These are phyloP conservation scores for Alouatta palliata DNA, from an alignment of 2,113 vertebrate species.

Conservation along the genomic window DNA sequence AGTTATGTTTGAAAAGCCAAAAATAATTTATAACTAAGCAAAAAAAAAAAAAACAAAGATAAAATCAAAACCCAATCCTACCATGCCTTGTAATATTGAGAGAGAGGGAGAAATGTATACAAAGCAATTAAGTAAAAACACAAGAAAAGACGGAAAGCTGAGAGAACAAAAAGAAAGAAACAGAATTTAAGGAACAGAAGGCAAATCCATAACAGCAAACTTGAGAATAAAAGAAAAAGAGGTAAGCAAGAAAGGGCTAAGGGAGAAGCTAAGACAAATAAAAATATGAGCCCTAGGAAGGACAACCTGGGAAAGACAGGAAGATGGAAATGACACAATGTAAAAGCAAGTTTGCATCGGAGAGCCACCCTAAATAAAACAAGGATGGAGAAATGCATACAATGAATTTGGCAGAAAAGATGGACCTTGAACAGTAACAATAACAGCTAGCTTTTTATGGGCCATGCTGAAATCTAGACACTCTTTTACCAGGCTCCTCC, in stretches of 20 bases:
- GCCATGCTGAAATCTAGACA: neutral
- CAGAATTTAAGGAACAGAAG: neutral
- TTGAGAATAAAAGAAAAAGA: neutral
- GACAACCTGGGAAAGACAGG: neutral
- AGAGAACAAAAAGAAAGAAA: neutral
- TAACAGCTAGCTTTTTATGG: neutral
- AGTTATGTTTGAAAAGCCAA: neutral
- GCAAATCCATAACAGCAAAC: neutral
- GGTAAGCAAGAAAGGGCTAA: neutral
- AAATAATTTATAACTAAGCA: neutral
- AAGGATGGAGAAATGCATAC: neutral
- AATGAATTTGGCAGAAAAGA: neutral
- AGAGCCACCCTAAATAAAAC: neutral
- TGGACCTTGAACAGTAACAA: neutral
- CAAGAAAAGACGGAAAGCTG: neutral
- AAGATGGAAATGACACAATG: rapidly evolving
- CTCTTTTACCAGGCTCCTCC: neutral
- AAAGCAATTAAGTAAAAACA: neutral
- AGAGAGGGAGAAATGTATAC: no score
- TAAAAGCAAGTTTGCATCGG: neutral
- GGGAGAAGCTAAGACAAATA: neutral
- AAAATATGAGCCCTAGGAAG: neutral
- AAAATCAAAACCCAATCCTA: neutral
- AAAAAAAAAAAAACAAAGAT: neutral
- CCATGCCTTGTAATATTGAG: neutral